phyloP scores from a whole-genome alignment of 2,888 invertebrate genomes.

The Brachynemurus nebulosus region DNA sequence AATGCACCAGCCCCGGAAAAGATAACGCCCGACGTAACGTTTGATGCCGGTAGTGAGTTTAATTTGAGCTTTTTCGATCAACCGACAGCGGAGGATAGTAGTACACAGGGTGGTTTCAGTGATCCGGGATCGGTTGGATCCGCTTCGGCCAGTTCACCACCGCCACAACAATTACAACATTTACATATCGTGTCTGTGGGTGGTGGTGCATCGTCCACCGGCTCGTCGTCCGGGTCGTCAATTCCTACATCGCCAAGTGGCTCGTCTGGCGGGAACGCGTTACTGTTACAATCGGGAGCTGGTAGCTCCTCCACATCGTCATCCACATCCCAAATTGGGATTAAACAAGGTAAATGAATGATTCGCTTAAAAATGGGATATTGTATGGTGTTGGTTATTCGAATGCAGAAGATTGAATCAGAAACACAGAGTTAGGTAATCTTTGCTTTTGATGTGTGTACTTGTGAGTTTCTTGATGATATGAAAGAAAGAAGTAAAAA shows the following conservation, averaged over 20 bases:
- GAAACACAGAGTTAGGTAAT: too few relatives aligned
- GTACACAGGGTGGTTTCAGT: constrained; percentile 52
- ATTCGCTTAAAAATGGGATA: too few relatives aligned
- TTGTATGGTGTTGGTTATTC: too few relatives aligned
- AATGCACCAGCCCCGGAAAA: constrained; percentile 45
- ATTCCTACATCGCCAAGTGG: constrained; percentile 19
- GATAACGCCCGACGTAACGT: constrained; percentile 48
- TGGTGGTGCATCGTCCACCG: constrained; percentile 17
- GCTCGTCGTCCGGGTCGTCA: constrained; percentile 19
- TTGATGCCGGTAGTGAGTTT: constrained; percentile 65
- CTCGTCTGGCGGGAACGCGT: constrained; percentile 17
- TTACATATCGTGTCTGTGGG: constrained; percentile 24
- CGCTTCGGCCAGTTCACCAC: constrained; percentile 33
- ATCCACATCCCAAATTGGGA: constrained; percentile 22
- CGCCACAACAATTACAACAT: constrained; percentile 26
- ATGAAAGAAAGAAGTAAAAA: too few relatives aligned
- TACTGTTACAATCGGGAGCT: constrained; percentile 23
- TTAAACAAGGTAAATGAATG: constrained; percentile 33
- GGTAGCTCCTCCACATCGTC: constrained; percentile 25
- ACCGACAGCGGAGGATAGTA: constrained; percentile 47
- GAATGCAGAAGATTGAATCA: too few relatives aligned
- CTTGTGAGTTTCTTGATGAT: too few relatives aligned
- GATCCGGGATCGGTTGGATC: constrained; percentile 50
- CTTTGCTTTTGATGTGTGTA: too few relatives aligned
- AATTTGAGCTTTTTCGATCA: constrained; percentile 66